Evolutionary conservation across 2,113 vertebrate genomes (phyloP), one percentile per base, ranked within the genome.

Genomic region (Noturus placidus): DNA sequence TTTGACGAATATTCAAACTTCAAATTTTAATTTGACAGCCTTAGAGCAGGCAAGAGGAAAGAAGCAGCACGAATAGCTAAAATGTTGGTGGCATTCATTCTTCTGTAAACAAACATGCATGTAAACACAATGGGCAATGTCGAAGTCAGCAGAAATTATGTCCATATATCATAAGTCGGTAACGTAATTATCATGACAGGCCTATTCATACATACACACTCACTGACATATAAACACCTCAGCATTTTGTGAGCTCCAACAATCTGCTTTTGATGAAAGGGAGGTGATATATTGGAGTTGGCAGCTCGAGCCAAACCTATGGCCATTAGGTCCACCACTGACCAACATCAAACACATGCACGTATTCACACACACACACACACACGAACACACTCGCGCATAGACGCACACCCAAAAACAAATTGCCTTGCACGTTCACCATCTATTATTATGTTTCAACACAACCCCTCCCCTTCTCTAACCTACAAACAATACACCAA

Each of bases 371-470:
- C 84, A 86, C 84, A 70, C 65, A 69, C 59, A 56, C 78, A 74
- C 10, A 25, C 79, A 83, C 72, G n/a, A n/a, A 67, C 77, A 54
- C 65, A 69, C 74, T 52, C 27, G 52, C 63, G 81, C 46, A 67
- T 10, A 69, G 42, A 69, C 33, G 0, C 72, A 67, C 20, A 69
- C 46, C 15, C 42, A 46, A 59, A 78, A 27, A 46, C n/a, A 74
- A 50, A 70, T 17, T 59, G 30, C 42, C 42, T 50, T 65, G 20
- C 30, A 50, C 20, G 1, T 80, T 67, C 46, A n/a, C 30, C n/a
- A 77, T 84, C 50, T 63, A 87, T 85, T 79, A 87, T 56, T 52
- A 46, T 27, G 30, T 82, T 59, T 87, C 42, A 79, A 83, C 86
- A 74, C 79, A 25, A 19, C 35, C 76, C 38, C 38, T 46, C 59